Evolutionary conservation across 2,888 invertebrate genomes (phyloP).

Genomic region (Buathra laborator): DNA sequence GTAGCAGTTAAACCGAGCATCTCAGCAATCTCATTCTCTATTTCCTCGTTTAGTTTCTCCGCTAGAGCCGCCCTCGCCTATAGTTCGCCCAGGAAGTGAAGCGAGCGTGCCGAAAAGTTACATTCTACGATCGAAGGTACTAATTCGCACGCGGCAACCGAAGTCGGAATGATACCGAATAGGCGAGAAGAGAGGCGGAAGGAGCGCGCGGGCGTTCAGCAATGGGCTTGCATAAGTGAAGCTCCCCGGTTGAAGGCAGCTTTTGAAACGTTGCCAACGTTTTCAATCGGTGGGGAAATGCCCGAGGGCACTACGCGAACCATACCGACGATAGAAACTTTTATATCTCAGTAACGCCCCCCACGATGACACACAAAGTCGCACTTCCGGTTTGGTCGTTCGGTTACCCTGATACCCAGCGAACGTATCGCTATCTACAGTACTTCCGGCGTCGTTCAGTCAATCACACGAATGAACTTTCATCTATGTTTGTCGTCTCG

Average conservation of each 20-base stretch:
- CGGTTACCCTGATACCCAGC: slow-evolving; percentile 9
- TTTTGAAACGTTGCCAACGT: slow-evolving; percentile 81
- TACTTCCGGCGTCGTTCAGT: not conserved
- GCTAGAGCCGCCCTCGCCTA: slow-evolving; percentile 6
- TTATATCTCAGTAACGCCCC: slow-evolving; percentile 43
- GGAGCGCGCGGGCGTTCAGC: slow-evolving; percentile 43
- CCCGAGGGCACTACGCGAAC: slow-evolving; percentile 53
- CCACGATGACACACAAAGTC: slow-evolving; percentile 36
- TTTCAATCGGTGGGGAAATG: slow-evolving; percentile 79
- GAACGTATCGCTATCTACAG: not conserved
- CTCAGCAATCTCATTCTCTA: not conserved
- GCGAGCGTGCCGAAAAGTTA: slow-evolving; percentile 66
- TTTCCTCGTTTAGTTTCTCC: slow-evolving; percentile 3
- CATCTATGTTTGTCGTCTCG: too few relatives aligned
- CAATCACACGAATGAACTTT: not conserved
- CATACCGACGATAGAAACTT: slow-evolving; percentile 61
- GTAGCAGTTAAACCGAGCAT: slow-evolving; percentile 59
- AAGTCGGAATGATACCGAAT: slow-evolving; percentile 44
- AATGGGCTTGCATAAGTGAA: slow-evolving; percentile 64
- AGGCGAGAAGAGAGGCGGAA: slow-evolving; percentile 13
- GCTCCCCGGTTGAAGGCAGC: slow-evolving; percentile 70
- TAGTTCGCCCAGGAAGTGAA: slow-evolving; percentile 50
- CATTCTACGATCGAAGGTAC: slow-evolving; percentile 59
- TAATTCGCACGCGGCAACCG: slow-evolving; percentile 67
- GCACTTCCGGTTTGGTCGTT: slow-evolving; percentile 47